Evolutionary conservation across 2,888 invertebrate species (phyloP).

Genomic region (Halictus quadricinctus): DNA sequence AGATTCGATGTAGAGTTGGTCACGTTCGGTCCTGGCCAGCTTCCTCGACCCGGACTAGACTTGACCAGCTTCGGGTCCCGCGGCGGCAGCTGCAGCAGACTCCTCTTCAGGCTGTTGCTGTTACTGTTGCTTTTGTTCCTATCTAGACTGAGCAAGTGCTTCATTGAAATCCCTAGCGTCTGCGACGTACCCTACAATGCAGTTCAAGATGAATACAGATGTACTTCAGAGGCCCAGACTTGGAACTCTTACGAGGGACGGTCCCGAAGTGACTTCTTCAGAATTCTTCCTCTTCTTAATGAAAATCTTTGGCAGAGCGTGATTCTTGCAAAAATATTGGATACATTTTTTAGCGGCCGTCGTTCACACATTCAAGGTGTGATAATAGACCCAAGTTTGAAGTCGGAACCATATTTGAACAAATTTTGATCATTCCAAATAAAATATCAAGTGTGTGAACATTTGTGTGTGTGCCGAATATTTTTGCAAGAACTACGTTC

Average conservation of each 20-base stretch:
- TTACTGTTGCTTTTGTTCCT: constrained; percentile 79
- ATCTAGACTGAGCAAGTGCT: constrained; percentile 80
- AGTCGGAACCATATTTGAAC: no score
- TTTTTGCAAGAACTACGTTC: no score
- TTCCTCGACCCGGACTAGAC: constrained; percentile 90
- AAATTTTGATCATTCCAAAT: background rate
- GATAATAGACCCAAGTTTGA: no score
- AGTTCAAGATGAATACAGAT: constrained; percentile 1
- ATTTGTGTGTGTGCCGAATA: background rate
- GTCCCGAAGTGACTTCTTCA: background rate
- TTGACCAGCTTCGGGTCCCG: constrained; percentile 90
- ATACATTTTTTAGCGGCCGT: background rate
- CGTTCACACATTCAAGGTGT: no score
- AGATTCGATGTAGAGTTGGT: constrained; percentile 84
- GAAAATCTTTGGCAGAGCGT: background rate
- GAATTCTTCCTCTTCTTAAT: background rate
- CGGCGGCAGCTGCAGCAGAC: constrained; percentile 87
- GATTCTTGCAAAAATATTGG: background rate
- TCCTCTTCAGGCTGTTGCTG: constrained; percentile 83
- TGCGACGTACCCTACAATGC: constrained; percentile 62
- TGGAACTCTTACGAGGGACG: background rate
- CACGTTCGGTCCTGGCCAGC: constrained; percentile 92
- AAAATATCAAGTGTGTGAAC: background rate
- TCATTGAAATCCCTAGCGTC: constrained; percentile 79
- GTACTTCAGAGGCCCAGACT: background rate